Conservation (phyloP, 2,797 vertebrate genomes). For the Eulemur coronatus region DNA sequence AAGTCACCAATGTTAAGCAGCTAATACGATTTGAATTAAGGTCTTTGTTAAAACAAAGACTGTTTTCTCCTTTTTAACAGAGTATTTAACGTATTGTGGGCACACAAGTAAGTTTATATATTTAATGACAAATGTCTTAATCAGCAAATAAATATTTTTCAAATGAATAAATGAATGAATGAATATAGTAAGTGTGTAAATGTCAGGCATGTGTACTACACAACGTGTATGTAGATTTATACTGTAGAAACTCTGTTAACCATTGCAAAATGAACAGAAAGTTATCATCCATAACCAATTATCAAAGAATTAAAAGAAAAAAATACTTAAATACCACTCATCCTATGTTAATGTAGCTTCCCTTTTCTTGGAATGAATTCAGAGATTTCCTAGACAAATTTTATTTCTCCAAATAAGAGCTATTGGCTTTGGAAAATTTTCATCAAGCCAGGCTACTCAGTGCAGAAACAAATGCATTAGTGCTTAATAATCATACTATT, state of each 20-base stretch:
- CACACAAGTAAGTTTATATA: background rate
- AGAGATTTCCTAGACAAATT: background rate
- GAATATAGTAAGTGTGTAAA: background rate
- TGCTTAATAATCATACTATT: slow-evolving; percentile 3
- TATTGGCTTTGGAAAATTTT: slow-evolving; percentile 24
- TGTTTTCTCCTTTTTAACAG: background rate
- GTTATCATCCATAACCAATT: background rate
- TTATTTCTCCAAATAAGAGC: slow-evolving; percentile 40
- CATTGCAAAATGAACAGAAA: background rate
- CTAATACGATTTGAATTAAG: background rate
- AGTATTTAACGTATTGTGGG: background rate
- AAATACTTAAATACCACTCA: background rate
- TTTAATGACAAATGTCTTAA: background rate
- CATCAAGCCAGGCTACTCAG: background rate
- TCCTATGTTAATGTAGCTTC: background rate
- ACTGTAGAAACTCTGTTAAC: background rate
- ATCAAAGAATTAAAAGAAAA: slow-evolving; percentile 15
- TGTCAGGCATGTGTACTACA: background rate
- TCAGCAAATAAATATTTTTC: background rate
- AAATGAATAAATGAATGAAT: background rate
- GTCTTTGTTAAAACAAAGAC: background rate
- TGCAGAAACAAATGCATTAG: background rate
- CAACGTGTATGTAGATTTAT: background rate
- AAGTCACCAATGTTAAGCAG: background rate
- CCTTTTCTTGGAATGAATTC: background rate